Conservation (phyloP, 37 sponge, comb jelly and placozoan genomes). For the Diacarnus erythraeanus region DNA sequence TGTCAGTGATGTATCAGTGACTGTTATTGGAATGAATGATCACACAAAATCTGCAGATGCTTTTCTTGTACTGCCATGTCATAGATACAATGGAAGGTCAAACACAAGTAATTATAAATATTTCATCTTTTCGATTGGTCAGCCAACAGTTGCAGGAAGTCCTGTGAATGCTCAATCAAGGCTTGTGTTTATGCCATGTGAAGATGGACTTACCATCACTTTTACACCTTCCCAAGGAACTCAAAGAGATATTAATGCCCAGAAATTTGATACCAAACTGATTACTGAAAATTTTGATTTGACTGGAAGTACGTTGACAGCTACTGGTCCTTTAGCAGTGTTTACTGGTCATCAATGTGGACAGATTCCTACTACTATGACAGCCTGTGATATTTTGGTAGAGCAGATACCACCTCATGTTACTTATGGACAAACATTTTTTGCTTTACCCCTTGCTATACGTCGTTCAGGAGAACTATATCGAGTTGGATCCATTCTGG, state of each 20-base stretch:
- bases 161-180: neutral
- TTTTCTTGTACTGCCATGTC: conserved; percentile 47
- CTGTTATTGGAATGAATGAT: conserved; percentile 35
- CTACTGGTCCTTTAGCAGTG: conserved; percentile 33
- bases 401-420: conserved; percentile 55
- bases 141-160: neutral
- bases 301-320: conserved; percentile 36
- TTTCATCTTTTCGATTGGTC: conserved; percentile 17
- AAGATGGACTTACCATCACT: conserved; percentile 17
- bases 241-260: neutral
- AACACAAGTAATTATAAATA: conserved; percentile 1
- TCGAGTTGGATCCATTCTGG: conserved; percentile 18
- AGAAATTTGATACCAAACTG: neutral
- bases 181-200: conserved; percentile 27
- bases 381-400: conserved; percentile 60
- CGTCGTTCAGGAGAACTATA: conserved; percentile 30
- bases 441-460: conserved; percentile 7
- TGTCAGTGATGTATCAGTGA: neutral
- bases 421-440: conserved; percentile 22
- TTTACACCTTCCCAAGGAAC: neutral
- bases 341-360: conserved; percentile 56
- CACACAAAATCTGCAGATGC: conserved; percentile 32
- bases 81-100: neutral
- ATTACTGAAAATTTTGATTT: conserved; percentile 1
- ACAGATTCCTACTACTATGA: conserved; percentile 17